These are phyloP conservation scores for Hemicrepidius hirtus DNA, from an alignment of 2,888 invertebrate species.

Conservation along the genomic window DNA sequence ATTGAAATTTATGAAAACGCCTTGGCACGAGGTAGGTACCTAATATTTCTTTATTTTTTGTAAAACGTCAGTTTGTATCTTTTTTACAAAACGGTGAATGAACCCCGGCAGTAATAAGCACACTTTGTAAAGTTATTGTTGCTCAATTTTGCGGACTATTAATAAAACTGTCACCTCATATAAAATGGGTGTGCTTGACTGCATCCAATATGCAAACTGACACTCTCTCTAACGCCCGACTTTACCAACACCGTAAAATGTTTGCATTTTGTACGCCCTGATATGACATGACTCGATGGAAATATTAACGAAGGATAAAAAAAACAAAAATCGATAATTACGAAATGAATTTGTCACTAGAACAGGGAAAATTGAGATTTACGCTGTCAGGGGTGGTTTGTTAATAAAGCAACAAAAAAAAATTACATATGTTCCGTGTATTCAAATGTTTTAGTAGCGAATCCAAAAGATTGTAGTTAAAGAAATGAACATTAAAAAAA, in stretches of 20 bases:
- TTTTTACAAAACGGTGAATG: constrained; percentile 7
- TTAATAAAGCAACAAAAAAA: background rate
- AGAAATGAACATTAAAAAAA: too few relatives aligned
- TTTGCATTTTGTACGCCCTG: background rate
- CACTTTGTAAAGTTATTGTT: constrained; percentile 22
- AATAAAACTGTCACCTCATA: constrained; percentile 11
- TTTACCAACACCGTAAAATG: background rate
- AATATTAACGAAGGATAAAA: background rate
- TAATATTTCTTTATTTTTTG: background rate
- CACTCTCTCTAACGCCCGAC: background rate
- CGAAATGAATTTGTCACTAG: too few relatives aligned
- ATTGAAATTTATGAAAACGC: constrained; percentile 18
- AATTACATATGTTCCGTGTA: too few relatives aligned
- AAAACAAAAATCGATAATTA: background rate
- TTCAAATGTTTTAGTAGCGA: too few relatives aligned
- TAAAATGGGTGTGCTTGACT: constrained; percentile 9
- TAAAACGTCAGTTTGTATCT: constrained; percentile 1
- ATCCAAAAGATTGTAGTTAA: too few relatives aligned
- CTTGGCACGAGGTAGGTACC: background rate
- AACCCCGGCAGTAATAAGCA: constrained; percentile 2
- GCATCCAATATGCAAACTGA: constrained; percentile 26
- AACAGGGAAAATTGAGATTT: background rate
- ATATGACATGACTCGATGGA: background rate
- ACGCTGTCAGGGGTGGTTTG: background rate
- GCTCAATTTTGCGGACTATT: background rate